A percentile compares a stretch with the other conserved stretches of the same genome.
These are phyloP conservation scores for Macrosteles quadrilineatus DNA, from an alignment of 1,140 invertebrate species.

Conservation along the genomic window DNA sequence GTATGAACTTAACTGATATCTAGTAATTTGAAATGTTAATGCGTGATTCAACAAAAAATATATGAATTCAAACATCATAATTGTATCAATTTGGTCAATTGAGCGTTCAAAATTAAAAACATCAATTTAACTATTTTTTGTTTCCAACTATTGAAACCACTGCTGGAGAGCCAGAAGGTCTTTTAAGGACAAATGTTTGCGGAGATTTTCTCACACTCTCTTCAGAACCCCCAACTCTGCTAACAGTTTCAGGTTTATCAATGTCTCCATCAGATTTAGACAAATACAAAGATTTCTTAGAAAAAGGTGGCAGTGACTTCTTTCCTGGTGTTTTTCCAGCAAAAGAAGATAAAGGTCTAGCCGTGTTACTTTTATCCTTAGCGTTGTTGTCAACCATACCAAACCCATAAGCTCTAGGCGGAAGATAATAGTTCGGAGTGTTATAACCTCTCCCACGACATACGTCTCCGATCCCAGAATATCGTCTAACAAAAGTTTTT, in stretches of 20 bases:
- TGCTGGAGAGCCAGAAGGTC: neutral
- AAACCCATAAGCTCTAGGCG: constrained; percentile 7
- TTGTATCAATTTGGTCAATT: no score
- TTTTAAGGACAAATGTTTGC: neutral
- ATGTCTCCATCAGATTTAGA: constrained; percentile 11
- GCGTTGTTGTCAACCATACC: neutral
- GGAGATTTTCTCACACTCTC: constrained; percentile 45
- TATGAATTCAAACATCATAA: no score
- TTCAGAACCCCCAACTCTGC: neutral
- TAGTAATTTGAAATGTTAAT: no score
- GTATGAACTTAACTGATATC: no score
- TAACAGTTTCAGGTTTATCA: neutral
- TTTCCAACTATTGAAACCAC: no score
- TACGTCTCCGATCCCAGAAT: neutral
- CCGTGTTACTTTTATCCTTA: neutral
- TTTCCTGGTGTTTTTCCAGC: neutral
- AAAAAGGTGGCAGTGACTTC: constrained; percentile 2
- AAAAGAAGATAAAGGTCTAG: neutral
- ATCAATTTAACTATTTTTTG: no score
- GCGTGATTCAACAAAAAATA: no score
- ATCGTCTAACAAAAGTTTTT: neutral
- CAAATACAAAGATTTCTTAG: neutral
- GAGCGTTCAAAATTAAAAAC: no score
- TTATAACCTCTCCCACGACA: neutral
- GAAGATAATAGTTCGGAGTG: neutral